Base-by-base conservation (phyloP, 2,113 vertebrate genomes). In the Genyomyrus donnyi region DNA sequence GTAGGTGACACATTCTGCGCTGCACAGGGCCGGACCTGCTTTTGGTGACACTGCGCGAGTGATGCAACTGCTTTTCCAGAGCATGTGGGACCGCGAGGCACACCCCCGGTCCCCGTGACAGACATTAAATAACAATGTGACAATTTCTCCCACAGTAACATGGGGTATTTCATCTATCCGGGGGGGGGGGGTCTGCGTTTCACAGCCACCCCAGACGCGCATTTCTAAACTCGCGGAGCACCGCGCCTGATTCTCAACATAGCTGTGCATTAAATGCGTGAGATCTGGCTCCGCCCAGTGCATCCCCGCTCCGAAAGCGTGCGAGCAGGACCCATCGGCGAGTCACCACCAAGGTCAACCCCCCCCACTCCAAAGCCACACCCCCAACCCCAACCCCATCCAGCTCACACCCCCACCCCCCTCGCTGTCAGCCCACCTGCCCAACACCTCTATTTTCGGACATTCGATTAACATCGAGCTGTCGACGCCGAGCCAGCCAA, bases 361-460 rank as follows among this genome's bases (percentile, higher is more conserved):
- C n/a, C 70, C 70, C 31, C 56, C 24, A 62, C 21, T n/a, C 56
- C 56, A 62, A 62, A 80, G 31, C 74, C 11, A 9, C 74, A 80
- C 31, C 15, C 5, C 35, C 66, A 48, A 52, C 15, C 5, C 35
- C 66, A 48, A 52, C 84, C 84, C 90, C 48, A 88, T 21, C 77
- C 15, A 45, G 35, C 5, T 39, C 49, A 84, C 58, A 89, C 91
- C 91, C 88, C 91, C 89, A 86, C 49, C 85, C 89, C 21, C 90
- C 77, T 90, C 90, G 83, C 83, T 88, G 90, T 88, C 89, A 45
- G 39, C 45, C 2, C 9, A 86, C 85, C 90, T 91, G 92, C 94
- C 46, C 85, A 93, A 93, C 93, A 94, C 92, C 80, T 58, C 91
- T 93, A 94, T 94, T 93, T 94, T 91, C 90, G 88, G 89, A 89